These are phyloP conservation scores for Chorisops tibialis DNA, from an alignment of 2,888 invertebrate genomes.

Conservation along the genomic window DNA sequence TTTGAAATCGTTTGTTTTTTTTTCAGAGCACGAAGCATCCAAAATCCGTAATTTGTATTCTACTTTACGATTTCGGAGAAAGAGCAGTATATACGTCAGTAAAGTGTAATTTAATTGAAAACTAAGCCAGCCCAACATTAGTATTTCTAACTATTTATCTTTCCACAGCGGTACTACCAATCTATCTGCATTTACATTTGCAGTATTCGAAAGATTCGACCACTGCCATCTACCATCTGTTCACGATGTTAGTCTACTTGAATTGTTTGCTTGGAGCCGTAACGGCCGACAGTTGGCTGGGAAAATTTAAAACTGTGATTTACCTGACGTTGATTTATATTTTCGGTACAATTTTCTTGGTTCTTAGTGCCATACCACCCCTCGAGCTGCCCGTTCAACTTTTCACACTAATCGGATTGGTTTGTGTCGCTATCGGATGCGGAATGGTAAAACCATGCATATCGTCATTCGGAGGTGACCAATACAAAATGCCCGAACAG, in stretches of 20 bases:
- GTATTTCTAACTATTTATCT: background rate
- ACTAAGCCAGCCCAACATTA: no score
- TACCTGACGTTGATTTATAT: slow-evolving; percentile 71
- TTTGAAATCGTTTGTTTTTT: no score
- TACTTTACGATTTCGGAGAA: no score
- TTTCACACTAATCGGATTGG: slow-evolving; percentile 63
- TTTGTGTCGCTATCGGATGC: slow-evolving; percentile 70
- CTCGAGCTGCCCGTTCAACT: slow-evolving; percentile 52
- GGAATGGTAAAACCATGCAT: slow-evolving; percentile 84
- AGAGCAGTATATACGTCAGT: no score
- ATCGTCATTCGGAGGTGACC: slow-evolving; percentile 78
- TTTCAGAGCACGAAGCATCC: no score
- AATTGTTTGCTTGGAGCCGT: slow-evolving; percentile 76
- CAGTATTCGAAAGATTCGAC: slow-evolving; percentile 61
- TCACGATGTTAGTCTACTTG: slow-evolving; percentile 70
- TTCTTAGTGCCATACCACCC: slow-evolving; percentile 58
- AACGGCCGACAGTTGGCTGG: slow-evolving; percentile 73
- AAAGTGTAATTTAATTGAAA: no score
- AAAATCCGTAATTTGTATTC: no score
- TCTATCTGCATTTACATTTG: slow-evolving; percentile 68
- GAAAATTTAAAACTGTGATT: slow-evolving; percentile 73
- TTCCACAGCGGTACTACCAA: slow-evolving; percentile 66
- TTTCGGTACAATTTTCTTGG: slow-evolving; percentile 64
- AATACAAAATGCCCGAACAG: slow-evolving; percentile 64
- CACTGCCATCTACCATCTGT: slow-evolving; percentile 71